phyloP scores from a whole-genome alignment of 2,797 vertebrate species.

The Poeciliopsis turneri region DNA sequence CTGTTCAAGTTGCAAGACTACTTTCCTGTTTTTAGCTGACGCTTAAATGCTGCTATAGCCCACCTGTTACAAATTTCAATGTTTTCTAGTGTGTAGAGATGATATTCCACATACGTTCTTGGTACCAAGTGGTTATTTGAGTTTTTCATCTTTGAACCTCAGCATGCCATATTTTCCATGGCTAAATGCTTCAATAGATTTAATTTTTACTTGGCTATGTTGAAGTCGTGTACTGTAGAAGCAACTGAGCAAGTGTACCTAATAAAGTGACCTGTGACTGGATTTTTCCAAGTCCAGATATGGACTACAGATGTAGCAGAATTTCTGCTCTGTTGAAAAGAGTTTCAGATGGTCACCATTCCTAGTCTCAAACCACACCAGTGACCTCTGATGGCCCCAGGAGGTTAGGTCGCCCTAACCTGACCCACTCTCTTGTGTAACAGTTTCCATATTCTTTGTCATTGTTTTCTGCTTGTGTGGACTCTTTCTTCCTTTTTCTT shows the following conservation, averaged over 20 bases:
- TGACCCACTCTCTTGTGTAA: background rate
- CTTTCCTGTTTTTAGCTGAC: background rate
- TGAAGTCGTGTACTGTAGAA: background rate
- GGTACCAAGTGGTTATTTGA: background rate
- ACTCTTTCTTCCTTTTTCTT: slow-evolving; percentile 42
- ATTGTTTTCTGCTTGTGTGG: slow-evolving; percentile 30
- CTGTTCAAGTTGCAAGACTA: background rate
- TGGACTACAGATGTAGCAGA: background rate
- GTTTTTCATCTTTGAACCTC: background rate
- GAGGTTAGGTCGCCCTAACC: slow-evolving; percentile 12
- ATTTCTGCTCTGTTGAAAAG: no score
- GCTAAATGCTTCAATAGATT: background rate
- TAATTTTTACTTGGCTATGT: background rate
- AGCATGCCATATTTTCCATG: background rate
- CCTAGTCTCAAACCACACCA: background rate
- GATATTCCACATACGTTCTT: background rate
- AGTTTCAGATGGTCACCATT: background rate
- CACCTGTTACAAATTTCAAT: background rate
- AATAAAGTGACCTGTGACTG: background rate
- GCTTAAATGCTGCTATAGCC: background rate
- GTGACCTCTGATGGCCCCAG: background rate
- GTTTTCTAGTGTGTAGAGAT: background rate
- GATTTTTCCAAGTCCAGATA: background rate
- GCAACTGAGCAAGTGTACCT: background rate
- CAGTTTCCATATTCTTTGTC: slow-evolving; percentile 47